Evolutionary conservation across 2,888 invertebrate genomes (phyloP), one percentile per base, ranked within the genome.

Genomic region (Nomada hirtipes): DNA sequence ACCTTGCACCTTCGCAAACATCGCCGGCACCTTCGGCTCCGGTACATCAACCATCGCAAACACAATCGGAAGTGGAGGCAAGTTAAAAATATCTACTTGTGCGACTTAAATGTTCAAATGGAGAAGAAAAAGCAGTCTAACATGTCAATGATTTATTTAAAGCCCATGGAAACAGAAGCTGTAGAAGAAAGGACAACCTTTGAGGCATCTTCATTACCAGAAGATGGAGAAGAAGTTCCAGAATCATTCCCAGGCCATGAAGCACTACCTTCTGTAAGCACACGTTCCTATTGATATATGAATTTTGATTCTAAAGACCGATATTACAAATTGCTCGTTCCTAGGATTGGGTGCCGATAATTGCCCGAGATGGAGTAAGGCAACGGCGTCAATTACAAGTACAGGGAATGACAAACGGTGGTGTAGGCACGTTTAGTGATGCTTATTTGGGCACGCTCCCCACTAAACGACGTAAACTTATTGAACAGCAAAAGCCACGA

Each of bases 401-500:
- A 74, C 84, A 89, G 36, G 86, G 89, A 29, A 84, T 91, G 57
- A 85, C 90, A 15, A 89, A 88, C 11, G 87, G 86, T n/a, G 89
- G 88, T 1, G 88, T 92, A 15, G 85, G 92, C 1, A 96, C 97
- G 44, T 97, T 97, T 93, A 98, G 98, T 91, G 98, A 98, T 94
- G 98, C 98, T 0, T 99, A 98, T 93, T 94, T 98, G 61, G 96
- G 97, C 11, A 98, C 98, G 15, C 97, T 98, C 96, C 98, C 99
- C 18, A 96, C 97, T 57, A 98, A 98, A 93, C 96, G 98, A 79
- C 96, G 98, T 84, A 97, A 98, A 93, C 95, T 98, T 91, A 95
- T 95, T 92, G 95, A 94, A 90, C 94, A 94, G 93, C 95, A 93
- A 71, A 93, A 93, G 76, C 93, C 93, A 47, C 91, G 92, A 57